phyloP scores from a whole-genome alignment of 2,888 invertebrate genomes.

The Hyles lineata region DNA sequence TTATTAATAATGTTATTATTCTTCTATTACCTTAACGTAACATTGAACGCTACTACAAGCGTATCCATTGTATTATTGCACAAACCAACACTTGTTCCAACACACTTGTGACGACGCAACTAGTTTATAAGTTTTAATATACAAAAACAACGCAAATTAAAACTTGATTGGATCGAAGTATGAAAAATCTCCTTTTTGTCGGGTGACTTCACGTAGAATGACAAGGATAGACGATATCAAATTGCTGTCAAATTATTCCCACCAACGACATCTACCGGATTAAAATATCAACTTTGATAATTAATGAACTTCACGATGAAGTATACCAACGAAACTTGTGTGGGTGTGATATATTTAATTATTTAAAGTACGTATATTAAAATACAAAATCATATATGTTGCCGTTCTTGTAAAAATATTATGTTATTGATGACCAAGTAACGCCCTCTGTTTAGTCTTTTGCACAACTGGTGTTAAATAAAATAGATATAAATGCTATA shows the following conservation, averaged over 20 bases:
- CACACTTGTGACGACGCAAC: constrained; percentile 11
- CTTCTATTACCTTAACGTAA: constrained; percentile 74
- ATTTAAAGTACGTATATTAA: neutral
- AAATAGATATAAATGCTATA: neutral
- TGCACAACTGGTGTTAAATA: constrained; percentile 8
- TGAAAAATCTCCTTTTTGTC: constrained; percentile 36
- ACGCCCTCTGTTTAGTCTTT: constrained; percentile 42
- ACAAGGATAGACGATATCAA: constrained; percentile 37
- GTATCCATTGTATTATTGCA: constrained; percentile 54
- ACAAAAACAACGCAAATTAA: constrained; percentile 3
- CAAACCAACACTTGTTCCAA: constrained; percentile 43
- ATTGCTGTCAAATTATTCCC: constrained; percentile 44
- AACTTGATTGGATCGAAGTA: constrained; percentile 20
- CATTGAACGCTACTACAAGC: constrained; percentile 53
- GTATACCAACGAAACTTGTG: neutral
- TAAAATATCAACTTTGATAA: neutral
- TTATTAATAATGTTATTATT: constrained; percentile 62
- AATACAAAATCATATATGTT: neutral
- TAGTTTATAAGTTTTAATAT: neutral
- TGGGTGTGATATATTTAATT: neutral
- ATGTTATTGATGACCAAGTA: constrained; percentile 6
- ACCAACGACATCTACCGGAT: constrained; percentile 43
- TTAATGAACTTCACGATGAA: neutral
- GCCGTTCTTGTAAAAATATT: too few species aligned
- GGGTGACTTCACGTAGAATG: constrained; percentile 40